Evolutionary conservation across 2,113 vertebrate genomes (phyloP).

Genomic region (Bubo scandiacus): DNA sequence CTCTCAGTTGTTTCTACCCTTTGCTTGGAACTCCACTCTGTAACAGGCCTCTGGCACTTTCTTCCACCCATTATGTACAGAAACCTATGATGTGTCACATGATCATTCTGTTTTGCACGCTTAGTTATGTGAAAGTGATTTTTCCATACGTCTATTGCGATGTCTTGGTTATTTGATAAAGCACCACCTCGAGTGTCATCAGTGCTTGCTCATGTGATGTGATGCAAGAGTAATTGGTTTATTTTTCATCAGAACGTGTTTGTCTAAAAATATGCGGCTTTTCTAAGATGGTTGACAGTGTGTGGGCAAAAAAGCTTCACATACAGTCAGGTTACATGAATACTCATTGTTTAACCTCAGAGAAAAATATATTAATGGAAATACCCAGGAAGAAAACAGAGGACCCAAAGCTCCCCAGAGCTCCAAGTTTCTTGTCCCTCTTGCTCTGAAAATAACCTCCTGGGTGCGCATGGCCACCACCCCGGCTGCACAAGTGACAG

Average conservation of each 20-base stretch:
- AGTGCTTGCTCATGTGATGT: too few species aligned
- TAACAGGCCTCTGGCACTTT: too few species aligned
- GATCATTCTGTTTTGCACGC: background rate
- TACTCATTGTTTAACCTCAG: background rate
- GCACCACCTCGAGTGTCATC: too few species aligned
- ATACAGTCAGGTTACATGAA: background rate
- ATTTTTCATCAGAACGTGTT: background rate
- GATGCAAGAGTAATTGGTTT: background rate
- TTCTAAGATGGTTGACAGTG: background rate
- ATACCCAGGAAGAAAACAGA: background rate
- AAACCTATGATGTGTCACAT: background rate
- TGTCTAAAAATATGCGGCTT: background rate
- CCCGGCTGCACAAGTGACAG: rapidly evolving
- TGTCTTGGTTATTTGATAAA: background rate
- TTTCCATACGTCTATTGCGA: rapidly evolving
- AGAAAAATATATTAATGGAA: background rate
- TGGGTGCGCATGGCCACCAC: rapidly evolving
- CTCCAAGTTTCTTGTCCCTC: rapidly evolving
- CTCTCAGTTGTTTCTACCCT: background rate
- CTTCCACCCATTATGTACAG: too few species aligned
- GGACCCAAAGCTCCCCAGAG: background rate
- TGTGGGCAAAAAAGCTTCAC: background rate
- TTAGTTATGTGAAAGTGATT: background rate
- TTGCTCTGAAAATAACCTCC: background rate
- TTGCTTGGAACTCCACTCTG: too few species aligned